Evolutionary conservation across 2,888 invertebrate genomes (phyloP), one percentile per base, ranked within the genome.

Genomic region (Oscheius onirici): DNA sequence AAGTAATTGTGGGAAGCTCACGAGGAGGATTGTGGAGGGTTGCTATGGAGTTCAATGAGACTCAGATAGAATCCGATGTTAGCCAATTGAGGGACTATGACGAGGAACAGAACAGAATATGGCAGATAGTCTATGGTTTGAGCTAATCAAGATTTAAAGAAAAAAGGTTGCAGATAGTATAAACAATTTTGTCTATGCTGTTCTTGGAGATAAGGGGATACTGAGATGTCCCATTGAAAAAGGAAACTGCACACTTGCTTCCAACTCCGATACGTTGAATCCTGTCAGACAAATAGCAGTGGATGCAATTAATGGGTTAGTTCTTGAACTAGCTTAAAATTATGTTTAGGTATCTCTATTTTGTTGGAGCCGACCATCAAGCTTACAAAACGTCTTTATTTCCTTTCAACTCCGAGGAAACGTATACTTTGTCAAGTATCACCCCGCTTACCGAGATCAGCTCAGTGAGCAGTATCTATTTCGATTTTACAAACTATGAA

Each of bases 271-370:
- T 54, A 65, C 73, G 0, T 15, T 78, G 43, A 81, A 80, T 43
- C 73, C 82, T 3, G 78, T 83, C n/a, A 73, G 76, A 41, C 79
- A 84, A 51, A 74, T 84, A n/a, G 76, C 77, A 10, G 55, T 84
- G 10, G 85, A 85, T 71, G 69, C 77, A 0, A 78, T 80, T 41
- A 84, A 85, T 67, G 85, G 85, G 81, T 84, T 17, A 13, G 66
- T 52, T 6, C 13, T 24, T 5, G 17, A 17, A 40, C 1, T 5
- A 13, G 3, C 55, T 57, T 65, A 41, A 5, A 43, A 55, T 24
- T 51, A 40, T 15, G 57, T 79, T 51, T 34, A 84, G 84, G n/a
- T 80, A 75, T 69, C 58, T 84, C 8, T 85, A 85, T 57, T 78
- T 83, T 46, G 63, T 78, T 5, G 76, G 79, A 46, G 77, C 73